Base-by-base conservation (phyloP, 2,888 invertebrate species). In the Drosophila nr. fundita region DNA sequence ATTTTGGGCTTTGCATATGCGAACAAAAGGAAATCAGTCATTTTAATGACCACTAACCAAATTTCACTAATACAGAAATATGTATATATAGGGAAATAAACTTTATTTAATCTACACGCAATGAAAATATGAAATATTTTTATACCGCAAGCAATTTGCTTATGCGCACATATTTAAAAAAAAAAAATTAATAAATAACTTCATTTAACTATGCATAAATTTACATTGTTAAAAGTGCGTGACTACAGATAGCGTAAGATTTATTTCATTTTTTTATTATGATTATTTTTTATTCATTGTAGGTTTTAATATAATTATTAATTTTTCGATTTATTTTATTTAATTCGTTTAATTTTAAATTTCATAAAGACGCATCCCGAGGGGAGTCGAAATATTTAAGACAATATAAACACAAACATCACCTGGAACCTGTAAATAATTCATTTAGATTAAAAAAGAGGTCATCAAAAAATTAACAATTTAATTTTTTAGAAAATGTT, bases 1-100 rank as follows among this genome's bases (percentile, higher is more conserved):
- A 58, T 66, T 57, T 65, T 71, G 42, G 63, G 76, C 75, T 74
- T 70, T 87, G 70, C 78, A 75, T 77, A 63, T 65, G 68, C 71
- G 68, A 68, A 68, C 60, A 69, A 57, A 67, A 66, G 52, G 40
- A 65, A 54, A 62, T 21, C 59, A 53, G 11, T 34, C 50, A 70
- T 24, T 24, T 45, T 45, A 79, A 64, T 68, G 60, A 60, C 76
- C 68, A 80, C 60, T 66, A 68, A 55, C 50, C 58, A 64, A 68
- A 74, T 76, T 72, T 61, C 5, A 27, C 18, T 11, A 27, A 49
- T 18, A 6, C 49, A 18, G 10, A 27, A 49, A 21, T 21, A 42
- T 4, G 24, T 24, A 18, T 11, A 45, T 42, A 6, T 18, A 18
- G 0, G 5, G 1, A 27, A 0, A 49, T 49, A 10, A 18, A 18